Conservation (phyloP, 2,113 vertebrate species). For the Pluvialis apricaria region DNA sequence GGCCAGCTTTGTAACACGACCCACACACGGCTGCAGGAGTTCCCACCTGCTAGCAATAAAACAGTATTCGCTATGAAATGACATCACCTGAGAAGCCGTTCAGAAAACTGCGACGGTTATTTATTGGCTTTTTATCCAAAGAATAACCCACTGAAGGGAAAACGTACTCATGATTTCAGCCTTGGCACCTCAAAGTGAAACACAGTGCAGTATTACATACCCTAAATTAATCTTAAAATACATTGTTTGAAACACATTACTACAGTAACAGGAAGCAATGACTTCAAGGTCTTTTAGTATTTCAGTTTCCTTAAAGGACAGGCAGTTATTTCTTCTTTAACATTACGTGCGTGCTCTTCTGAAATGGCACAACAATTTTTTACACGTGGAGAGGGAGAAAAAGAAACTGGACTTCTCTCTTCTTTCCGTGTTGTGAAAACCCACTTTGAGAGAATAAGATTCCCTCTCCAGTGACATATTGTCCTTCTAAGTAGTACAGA, state of each 20-base stretch:
- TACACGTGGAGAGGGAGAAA: not conserved
- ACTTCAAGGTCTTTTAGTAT: not conserved
- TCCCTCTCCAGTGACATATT: not conserved
- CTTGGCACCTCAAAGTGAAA: not conserved
- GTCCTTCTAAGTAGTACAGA: not conserved
- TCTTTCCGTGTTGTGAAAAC: not conserved
- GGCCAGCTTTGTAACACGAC: not conserved
- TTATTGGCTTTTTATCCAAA: not conserved
- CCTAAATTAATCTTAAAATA: not conserved
- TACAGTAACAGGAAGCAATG: not conserved
- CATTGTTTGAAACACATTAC: not conserved
- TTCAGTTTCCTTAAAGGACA: not conserved
- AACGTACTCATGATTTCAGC: not conserved
- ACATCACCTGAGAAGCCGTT: not conserved
- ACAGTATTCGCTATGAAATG: not conserved
- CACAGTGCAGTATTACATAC: not conserved
- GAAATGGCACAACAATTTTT: not conserved
- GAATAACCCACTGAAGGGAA: not conserved
- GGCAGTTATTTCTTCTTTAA: not conserved
- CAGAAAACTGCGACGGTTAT: not conserved
- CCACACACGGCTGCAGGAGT: no score
- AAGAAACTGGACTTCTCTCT: not conserved
- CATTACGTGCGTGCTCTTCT: not conserved
- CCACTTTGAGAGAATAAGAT: not conserved
- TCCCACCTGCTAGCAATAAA: not conserved